Percentiles rank a stretch among this genome's conserved stretches.
These are phyloP conservation scores for Phocides pigmalion DNA, from an alignment of 1,140 invertebrate genomes.

Conservation along the genomic window DNA sequence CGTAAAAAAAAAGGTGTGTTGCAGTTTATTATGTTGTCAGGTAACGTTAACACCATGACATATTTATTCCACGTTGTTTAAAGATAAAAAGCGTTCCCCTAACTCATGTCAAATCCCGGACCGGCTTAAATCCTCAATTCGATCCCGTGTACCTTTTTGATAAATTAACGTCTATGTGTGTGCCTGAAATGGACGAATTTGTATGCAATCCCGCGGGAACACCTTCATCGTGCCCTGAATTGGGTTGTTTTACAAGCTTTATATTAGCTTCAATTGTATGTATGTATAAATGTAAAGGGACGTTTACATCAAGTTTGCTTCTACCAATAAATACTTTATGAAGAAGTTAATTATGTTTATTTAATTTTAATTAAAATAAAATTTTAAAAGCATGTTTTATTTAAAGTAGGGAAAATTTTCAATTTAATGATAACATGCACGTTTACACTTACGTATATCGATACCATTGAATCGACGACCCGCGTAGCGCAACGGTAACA, in stretches of 20 bases:
- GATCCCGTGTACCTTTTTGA: slow-evolving; percentile 6
- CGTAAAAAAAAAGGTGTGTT: too few species aligned
- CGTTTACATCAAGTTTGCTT: too few species aligned
- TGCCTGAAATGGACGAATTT: slow-evolving; percentile 4
- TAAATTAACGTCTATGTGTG: slow-evolving; percentile 17
- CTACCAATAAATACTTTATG: too few species aligned
- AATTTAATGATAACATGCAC: too few species aligned
- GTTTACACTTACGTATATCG: too few species aligned
- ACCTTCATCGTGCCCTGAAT: slow-evolving; percentile 8
- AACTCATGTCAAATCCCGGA: slow-evolving; percentile 5
- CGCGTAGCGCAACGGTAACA: too few species aligned
- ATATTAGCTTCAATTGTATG: too few species aligned
- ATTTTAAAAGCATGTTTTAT: too few species aligned
- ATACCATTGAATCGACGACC: too few species aligned
- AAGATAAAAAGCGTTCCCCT: neutral
- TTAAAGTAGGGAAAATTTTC: too few species aligned
- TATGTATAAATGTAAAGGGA: neutral
- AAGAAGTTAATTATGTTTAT: too few species aligned
- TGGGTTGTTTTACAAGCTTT: neutral
- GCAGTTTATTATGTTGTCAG: neutral
- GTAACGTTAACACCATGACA: neutral
- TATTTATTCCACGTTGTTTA: neutral
- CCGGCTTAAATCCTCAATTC: neutral
- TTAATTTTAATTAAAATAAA: too few species aligned
- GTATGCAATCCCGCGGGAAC: slow-evolving; percentile 9